phyloP scores from a whole-genome alignment of 2,797 vertebrate species.

The Darevskia mixta region DNA sequence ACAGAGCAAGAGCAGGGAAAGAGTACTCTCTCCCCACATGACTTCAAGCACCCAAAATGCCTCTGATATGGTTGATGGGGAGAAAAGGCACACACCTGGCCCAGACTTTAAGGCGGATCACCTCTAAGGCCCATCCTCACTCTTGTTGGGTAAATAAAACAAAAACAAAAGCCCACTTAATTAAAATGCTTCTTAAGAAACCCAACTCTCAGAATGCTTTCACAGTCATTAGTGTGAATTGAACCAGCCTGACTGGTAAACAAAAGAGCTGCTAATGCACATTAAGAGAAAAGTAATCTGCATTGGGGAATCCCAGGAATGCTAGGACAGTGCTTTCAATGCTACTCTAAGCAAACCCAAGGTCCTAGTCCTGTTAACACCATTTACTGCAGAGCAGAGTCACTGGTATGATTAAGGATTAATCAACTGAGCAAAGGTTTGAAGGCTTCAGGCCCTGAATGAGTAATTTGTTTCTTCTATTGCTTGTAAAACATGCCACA shows the following conservation, averaged over 20 bases:
- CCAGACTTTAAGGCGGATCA: too few species aligned
- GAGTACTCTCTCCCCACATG: too few species aligned
- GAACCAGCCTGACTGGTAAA: neutral
- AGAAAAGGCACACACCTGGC: too few species aligned
- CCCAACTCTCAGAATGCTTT: neutral
- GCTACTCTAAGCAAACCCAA: constrained; percentile 21
- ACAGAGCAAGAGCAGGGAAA: too few species aligned
- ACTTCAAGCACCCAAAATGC: too few species aligned
- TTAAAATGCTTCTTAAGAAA: neutral
- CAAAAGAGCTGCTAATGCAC: neutral
- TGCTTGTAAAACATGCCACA: constrained; percentile 42
- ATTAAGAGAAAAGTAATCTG: neutral
- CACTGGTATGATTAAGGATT: constrained; percentile 47
- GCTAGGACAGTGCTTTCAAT: neutral
- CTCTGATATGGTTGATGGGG: too few species aligned
- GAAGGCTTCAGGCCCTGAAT: constrained; percentile 3
- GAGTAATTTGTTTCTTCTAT: constrained; percentile 38
- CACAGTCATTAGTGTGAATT: neutral
- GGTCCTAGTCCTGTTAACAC: neutral
- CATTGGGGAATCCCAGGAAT: neutral
- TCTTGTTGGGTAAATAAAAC: neutral
- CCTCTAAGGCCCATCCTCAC: neutral
- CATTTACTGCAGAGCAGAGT: constrained; percentile 28
- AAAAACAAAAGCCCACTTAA: neutral
- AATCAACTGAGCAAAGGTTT: constrained; percentile 52